Conservation (phyloP, 1,140 invertebrate species). For the Zaprionus ornatus region DNA sequence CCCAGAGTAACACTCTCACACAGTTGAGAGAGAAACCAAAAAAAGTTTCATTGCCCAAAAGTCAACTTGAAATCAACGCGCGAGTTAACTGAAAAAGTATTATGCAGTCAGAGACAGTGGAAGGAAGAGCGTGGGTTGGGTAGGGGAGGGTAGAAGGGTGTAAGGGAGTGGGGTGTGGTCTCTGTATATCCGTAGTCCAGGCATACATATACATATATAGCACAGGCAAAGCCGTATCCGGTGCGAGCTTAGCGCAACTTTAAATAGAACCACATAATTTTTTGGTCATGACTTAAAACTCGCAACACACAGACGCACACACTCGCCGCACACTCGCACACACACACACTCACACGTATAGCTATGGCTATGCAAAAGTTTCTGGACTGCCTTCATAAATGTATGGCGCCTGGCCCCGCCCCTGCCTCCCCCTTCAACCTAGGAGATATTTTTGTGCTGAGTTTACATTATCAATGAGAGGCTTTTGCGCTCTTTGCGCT, state of each 20-base stretch:
- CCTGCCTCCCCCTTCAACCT: slow-evolving; percentile 16
- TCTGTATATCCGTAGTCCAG: slow-evolving; percentile 8
- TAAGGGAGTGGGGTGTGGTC: background rate
- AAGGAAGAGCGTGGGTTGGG: background rate
- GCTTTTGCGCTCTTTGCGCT: slow-evolving; percentile 69
- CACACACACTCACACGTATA: background rate
- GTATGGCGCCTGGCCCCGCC: slow-evolving; percentile 7
- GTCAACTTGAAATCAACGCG: slow-evolving; percentile 56
- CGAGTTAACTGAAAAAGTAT: slow-evolving; percentile 81
- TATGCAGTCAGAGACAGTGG: slow-evolving; percentile 31
- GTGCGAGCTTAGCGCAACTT: slow-evolving; percentile 54
- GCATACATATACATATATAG: background rate
- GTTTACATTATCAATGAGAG: slow-evolving; percentile 81
- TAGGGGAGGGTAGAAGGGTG: background rate
- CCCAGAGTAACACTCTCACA: background rate
- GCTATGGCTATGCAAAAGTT: slow-evolving; percentile 51
- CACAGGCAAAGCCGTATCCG: slow-evolving; percentile 29
- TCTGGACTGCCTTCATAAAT: slow-evolving; percentile 64
- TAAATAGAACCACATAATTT: slow-evolving; percentile 81
- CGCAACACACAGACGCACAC: slow-evolving; percentile 7
- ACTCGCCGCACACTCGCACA: too few relatives aligned
- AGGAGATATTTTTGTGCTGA: slow-evolving; percentile 75
- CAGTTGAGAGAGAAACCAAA: background rate
- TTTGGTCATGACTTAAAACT: slow-evolving; percentile 70
- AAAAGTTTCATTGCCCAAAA: slow-evolving; percentile 65